phyloP scores from a whole-genome alignment of 2,888 invertebrate species.

The Didymodactylos carnosus region DNA sequence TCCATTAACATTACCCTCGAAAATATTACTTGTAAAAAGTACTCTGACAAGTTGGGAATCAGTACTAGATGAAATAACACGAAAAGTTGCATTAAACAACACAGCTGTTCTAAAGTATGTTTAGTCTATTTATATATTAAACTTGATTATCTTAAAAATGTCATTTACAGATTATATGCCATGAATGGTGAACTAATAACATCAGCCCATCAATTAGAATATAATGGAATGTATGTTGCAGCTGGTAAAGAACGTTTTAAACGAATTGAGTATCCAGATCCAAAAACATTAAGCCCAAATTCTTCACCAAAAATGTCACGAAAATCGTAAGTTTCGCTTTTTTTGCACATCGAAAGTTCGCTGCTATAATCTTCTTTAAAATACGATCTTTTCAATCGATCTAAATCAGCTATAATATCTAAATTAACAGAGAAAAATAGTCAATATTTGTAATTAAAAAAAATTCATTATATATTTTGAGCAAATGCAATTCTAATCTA shows the following conservation, averaged over 20 bases:
- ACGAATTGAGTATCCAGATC: constrained; percentile 5
- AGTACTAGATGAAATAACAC: constrained; percentile 11
- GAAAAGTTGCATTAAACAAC: neutral
- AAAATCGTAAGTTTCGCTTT: constrained; percentile 3
- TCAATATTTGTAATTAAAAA: neutral
- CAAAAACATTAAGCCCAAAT: neutral
- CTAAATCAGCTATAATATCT: too few species aligned
- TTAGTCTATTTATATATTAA: neutral
- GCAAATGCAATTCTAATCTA: neutral
- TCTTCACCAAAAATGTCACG: constrained; percentile 9
- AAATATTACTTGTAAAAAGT: constrained; percentile 2
- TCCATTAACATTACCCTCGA: constrained; percentile 4
- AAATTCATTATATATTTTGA: neutral
- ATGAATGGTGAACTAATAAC: constrained; percentile 8
- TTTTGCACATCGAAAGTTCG: too few species aligned
- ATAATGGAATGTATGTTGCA: constrained; percentile 9
- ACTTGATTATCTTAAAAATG: neutral
- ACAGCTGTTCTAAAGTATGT: constrained; percentile 13
- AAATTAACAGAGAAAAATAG: neutral
- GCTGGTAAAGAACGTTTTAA: constrained; percentile 13
- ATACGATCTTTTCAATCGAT: neutral
- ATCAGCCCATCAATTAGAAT: constrained; percentile 2
- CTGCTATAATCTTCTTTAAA: too few species aligned
- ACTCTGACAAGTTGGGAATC: constrained; percentile 11
- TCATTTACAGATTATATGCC: constrained; percentile 3